Conservation (phyloP, 2,113 vertebrate species). For the Bombycilla garrulus region DNA sequence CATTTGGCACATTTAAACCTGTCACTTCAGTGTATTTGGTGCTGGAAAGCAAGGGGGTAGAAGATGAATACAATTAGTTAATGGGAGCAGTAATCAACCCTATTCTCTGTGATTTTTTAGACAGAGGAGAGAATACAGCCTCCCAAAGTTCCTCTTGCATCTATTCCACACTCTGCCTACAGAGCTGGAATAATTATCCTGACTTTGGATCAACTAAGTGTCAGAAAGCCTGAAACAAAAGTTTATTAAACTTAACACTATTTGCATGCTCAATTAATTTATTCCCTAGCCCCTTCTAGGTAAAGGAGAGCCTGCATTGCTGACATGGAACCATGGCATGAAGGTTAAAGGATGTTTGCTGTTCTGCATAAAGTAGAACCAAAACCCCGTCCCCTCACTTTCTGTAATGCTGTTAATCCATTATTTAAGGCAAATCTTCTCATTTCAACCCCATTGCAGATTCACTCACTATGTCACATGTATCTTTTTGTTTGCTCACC, state of each 20-base stretch:
- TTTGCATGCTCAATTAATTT: not conserved
- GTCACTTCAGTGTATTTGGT: not conserved
- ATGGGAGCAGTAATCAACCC: not conserved
- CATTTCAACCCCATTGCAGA: not conserved
- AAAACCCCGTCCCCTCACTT: not conserved
- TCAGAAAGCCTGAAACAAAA: not conserved
- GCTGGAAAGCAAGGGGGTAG: not conserved
- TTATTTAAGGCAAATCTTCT: not conserved
- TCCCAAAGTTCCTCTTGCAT: not conserved
- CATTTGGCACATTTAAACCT: not conserved
- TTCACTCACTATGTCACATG: accelerated
- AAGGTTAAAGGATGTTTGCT: not conserved
- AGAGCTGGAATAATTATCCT: not conserved
- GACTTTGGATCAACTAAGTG: not conserved
- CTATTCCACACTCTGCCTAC: constrained; percentile 6
- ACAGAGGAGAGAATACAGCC: not conserved
- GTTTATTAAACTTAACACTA: not conserved
- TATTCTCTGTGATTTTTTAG: not conserved
- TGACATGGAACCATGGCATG: not conserved
- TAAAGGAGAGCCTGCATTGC: not conserved
- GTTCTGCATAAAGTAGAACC: not conserved
- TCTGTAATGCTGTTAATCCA: not conserved
- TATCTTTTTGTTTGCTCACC: not conserved
- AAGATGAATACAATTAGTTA: not conserved
- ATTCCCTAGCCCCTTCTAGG: not conserved